Base-by-base conservation (phyloP, 2,888 invertebrate species). In the Loripinus fragilis region DNA sequence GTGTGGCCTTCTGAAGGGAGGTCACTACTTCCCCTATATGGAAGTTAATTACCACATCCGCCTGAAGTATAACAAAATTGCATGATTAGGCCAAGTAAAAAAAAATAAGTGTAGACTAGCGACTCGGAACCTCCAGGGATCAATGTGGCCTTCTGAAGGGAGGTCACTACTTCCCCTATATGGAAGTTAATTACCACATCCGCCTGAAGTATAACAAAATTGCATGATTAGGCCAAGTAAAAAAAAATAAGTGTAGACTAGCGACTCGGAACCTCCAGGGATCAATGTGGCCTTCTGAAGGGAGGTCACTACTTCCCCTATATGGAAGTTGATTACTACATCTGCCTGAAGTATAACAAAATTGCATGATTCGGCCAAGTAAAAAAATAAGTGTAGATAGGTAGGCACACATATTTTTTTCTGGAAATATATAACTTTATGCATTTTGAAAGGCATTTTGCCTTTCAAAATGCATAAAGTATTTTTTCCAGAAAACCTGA, bases 71-170 rank as follows among this genome's bases (percentile, higher is more conserved):
- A 38, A n/a, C n/a, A n/a, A n/a, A n/a, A n/a, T n/a, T n/a, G n/a
- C n/a, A n/a, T n/a, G n/a, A n/a, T n/a, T n/a, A n/a, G n/a, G n/a
- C n/a, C n/a, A n/a, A n/a, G n/a, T n/a, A n/a, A n/a, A n/a, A n/a
- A n/a, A n/a, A n/a, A n/a, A n/a, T n/a, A n/a, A n/a, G 99, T 97
- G 93, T 99, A 99, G 1, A 99, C 96, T 3, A 99, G 95, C 0
- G 98, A 98, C 94, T 99, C 99, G 0, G 97, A 98, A 2, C 99
- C 99, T 5, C 99, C 99, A 0, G 99, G 99, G 90, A 99, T 98
- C n/a, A 99, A 94, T 0, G 99, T 98, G 0, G 98, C 97, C 94
- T 98, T 97, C 93, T 98, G 98, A 70, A 99, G 94, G n/a, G 98
- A 98, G 87, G 98, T 97, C 0, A 98, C 96, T 0, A 97, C 97